Conservation (phyloP, 2,888 invertebrate species). For the Agriotes lineatus region DNA sequence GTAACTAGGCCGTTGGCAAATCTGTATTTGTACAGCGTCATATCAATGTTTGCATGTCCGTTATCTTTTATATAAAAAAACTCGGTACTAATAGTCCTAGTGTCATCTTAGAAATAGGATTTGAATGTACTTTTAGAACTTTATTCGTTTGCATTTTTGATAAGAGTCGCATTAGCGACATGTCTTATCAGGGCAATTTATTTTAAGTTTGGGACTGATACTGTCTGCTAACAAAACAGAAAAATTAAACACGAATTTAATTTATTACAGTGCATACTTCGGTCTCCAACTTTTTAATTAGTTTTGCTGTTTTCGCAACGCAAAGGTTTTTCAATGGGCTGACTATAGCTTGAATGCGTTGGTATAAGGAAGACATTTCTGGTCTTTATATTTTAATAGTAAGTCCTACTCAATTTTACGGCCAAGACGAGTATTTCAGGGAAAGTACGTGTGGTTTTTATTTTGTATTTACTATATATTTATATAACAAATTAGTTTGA, state of each 20-base stretch:
- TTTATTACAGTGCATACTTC: background rate
- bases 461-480: too few species aligned
- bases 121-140: constrained; percentile 11
- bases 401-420: too few species aligned
- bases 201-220: constrained; percentile 25
- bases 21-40: constrained; percentile 24
- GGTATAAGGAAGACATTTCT: too few species aligned
- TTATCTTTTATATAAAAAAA: constrained; percentile 29
- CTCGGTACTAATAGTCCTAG: constrained; percentile 14
- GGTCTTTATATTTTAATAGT: too few species aligned
- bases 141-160: constrained; percentile 35
- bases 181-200: constrained; percentile 14
- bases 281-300: too few species aligned
- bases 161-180: constrained; percentile 13
- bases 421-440: too few species aligned
- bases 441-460: too few species aligned
- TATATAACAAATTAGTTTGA: too few species aligned
- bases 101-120: constrained; percentile 2
- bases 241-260: background rate
- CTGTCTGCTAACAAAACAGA: background rate
- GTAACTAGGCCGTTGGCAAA: constrained; percentile 10
- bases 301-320: too few species aligned
- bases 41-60: constrained; percentile 32
- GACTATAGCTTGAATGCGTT: too few species aligned
- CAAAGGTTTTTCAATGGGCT: too few species aligned